Conservation (phyloP, 1,140 invertebrate species). For the Bombus sibiricus region DNA sequence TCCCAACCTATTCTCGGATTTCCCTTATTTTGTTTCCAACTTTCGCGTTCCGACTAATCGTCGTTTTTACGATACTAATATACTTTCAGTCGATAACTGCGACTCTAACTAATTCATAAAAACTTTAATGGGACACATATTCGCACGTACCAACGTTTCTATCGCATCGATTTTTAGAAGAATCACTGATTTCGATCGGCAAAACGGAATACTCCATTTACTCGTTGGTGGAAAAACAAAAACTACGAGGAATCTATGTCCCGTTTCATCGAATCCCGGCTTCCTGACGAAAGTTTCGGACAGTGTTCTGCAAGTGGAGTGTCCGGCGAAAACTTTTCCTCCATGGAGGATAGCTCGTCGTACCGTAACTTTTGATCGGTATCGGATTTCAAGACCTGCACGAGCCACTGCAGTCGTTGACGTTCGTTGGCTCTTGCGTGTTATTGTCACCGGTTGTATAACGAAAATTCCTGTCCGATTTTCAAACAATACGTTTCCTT, state of each 20-base stretch:
- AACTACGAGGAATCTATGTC: not conserved
- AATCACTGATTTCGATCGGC: not conserved
- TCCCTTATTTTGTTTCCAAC: not conserved
- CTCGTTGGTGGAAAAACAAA: not conserved
- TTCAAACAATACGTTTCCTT: not conserved
- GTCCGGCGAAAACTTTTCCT: constrained; percentile 18
- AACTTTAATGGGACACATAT: no score
- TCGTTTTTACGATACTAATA: not conserved
- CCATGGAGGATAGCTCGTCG: not conserved
- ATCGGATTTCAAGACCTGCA: constrained; percentile 17
- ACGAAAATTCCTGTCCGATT: constrained; percentile 4
- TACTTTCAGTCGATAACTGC: no score
- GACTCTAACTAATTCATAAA: no score
- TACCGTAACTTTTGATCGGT: constrained; percentile 34
- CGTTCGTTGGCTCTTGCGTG: not conserved
- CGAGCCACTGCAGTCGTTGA: not conserved
- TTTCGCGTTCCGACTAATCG: not conserved
- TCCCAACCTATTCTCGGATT: not conserved
- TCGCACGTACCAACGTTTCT: no score
- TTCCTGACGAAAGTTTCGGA: constrained; percentile 17
- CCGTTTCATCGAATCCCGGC: not conserved
- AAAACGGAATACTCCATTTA: not conserved
- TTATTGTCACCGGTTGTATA: not conserved
- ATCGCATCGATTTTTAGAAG: not conserved
- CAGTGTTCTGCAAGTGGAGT: not conserved